Evolutionary conservation across 2,888 invertebrate genomes (phyloP), one percentile per base, ranked within the genome.

Genomic region (Catonia carolina): DNA sequence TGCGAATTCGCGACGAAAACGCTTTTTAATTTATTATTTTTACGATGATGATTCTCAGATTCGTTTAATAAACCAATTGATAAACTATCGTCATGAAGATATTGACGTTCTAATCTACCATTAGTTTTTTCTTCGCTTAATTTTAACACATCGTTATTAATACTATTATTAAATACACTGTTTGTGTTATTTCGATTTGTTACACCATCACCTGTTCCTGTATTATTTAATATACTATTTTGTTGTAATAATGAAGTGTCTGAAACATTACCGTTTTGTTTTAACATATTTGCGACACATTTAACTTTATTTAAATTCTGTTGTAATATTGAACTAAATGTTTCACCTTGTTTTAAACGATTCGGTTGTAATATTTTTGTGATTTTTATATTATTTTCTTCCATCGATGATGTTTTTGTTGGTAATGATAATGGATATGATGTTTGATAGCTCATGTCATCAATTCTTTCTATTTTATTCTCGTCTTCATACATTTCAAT

Each of bases 241-340:
- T n/a, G n/a, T n/a, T n/a, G n/a, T n/a, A n/a, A n/a, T n/a, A n/a
- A n/a, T n/a, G n/a, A n/a, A 27, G 17, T 15, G 1, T 20, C 8
- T 22, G 8, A 7, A 22, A 3, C 10, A 20, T 12, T 42, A 20
- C 22, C 42, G 3, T 18, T 20, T 8, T 14, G 42, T n/a, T 18
- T 42, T 20, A 42, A 20, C 3, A 41, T 3, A 12, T 5, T 5
- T 4, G 18, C 20, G n/a, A 22, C 42, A 12, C 12, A 5, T 8
- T 42, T 20, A 18, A 1, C 20, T 42, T 18, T 22, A n/a, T 37
- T 51, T 2, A 14, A 20, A 12, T 17, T 37, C 22, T 51, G 6
- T 23, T 51, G 18, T 37, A 51, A n/a, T n/a, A 51, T 18, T 23
- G 37, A 51, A 15, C 37, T 14, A 23, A 37, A 37, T n/a, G 37